A percentile compares a stretch with the other conserved stretches of the same genome.
These are phyloP conservation scores for Drosophila bocqueti DNA, from an alignment of 1,140 invertebrate genomes.

Conservation along the genomic window DNA sequence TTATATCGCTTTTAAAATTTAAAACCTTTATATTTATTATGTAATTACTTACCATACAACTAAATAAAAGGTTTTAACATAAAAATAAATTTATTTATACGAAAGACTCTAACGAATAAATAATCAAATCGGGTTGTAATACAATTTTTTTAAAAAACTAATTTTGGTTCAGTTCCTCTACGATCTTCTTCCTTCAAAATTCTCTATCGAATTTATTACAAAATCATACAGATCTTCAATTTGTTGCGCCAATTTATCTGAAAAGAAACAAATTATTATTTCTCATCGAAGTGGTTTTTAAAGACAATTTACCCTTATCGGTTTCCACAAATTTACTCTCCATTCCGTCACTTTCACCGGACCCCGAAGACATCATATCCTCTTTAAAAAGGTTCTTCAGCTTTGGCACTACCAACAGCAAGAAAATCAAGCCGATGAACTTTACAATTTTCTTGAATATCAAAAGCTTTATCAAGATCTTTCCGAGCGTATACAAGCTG, in stretches of 20 bases:
- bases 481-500: constrained; percentile 90
- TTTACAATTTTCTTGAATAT: constrained; percentile 92
- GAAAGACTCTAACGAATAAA: constrained; percentile 33
- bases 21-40: not conserved
- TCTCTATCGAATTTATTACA: constrained; percentile 58
- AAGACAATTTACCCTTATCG: constrained; percentile 60
- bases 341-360: constrained; percentile 57
- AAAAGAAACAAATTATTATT: constrained; percentile 22
- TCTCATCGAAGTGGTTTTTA: not conserved
- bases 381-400: constrained; percentile 85
- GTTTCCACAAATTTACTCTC: constrained; percentile 65
- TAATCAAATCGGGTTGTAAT: constrained; percentile 29
- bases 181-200: constrained; percentile 47
- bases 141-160: constrained; percentile 23
- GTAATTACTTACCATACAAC: not conserved
- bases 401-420: constrained; percentile 91
- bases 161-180: constrained; percentile 17
- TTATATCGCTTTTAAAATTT: not conserved
- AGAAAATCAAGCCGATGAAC: constrained; percentile 90
- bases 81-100: constrained; percentile 14
- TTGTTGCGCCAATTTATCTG: constrained; percentile 65
- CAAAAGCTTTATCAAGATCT: constrained; percentile 89
- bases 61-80: not conserved
- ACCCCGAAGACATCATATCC: constrained; percentile 44
- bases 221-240: constrained; percentile 72